These are phyloP conservation scores for Coregonus sp. DNA, from an alignment of 2,797 vertebrate genomes.

Conservation along the genomic window DNA sequence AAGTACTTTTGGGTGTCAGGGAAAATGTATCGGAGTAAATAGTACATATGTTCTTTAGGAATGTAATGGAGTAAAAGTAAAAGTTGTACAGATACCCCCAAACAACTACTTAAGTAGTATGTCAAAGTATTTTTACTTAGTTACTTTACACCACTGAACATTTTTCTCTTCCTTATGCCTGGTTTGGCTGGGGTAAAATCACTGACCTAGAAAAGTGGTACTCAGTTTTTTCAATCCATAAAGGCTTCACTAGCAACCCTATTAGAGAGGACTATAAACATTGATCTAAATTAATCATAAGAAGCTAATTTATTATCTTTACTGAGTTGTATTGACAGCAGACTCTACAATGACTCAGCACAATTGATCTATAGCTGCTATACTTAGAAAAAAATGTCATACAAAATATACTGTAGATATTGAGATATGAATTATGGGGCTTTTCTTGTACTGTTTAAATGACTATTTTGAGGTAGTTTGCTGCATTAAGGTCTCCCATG, in stretches of 20 bases:
- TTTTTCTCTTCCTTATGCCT: not conserved
- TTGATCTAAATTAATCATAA: constrained; percentile 31
- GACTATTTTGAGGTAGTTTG: not conserved
- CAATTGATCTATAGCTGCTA: too few species aligned
- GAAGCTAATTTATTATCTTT: constrained; percentile 37
- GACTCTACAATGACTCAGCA: constrained; percentile 15
- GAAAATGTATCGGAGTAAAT: too few species aligned
- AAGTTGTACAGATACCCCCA: too few species aligned
- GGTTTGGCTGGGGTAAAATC: not conserved
- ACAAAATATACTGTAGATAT: not conserved
- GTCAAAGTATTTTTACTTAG: too few species aligned
- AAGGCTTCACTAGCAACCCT: constrained; percentile 21
- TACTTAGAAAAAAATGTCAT: not conserved
- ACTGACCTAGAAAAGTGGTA: constrained; percentile 34
- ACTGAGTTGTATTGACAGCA: constrained; percentile 33
- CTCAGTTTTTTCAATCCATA: constrained; percentile 29
- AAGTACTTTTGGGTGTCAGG: too few species aligned
- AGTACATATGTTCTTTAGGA: too few species aligned
- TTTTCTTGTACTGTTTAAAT: not conserved
- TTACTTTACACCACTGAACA: not conserved
- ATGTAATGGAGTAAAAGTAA: too few species aligned
- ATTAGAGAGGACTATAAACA: constrained; percentile 24
- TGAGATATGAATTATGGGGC: not conserved
- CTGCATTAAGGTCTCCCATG: too few species aligned
- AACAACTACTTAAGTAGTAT: too few species aligned